These are phyloP conservation scores for Orientallactaga sibirica DNA, from an alignment of 2,797 vertebrate species.

Conservation along the genomic window DNA sequence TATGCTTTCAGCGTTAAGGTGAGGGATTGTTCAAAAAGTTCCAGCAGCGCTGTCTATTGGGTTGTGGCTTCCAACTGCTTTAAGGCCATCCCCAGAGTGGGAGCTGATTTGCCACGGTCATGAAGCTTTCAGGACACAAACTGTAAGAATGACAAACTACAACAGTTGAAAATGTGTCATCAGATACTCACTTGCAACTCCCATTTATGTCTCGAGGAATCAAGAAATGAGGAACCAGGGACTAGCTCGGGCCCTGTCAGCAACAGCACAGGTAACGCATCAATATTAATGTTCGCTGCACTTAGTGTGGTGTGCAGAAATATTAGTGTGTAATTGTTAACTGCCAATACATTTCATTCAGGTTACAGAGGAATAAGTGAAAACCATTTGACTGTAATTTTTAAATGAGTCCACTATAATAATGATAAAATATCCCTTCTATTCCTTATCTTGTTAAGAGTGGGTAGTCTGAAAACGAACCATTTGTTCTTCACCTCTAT, in stretches of 20 bases:
- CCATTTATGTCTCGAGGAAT: constrained; percentile 76
- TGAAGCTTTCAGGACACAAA: constrained; percentile 80
- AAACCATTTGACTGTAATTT: constrained; percentile 73
- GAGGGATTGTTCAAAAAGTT: constrained; percentile 34
- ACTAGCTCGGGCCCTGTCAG: constrained; percentile 70
- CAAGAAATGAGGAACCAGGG: constrained; percentile 78
- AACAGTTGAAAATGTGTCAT: constrained; percentile 79
- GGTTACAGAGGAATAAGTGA: constrained; percentile 72
- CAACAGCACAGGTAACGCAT: constrained; percentile 74
- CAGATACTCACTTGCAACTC: constrained; percentile 79
- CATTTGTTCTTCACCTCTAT: constrained; percentile 37
- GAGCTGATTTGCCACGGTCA: constrained; percentile 71
- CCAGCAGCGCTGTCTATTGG: constrained; percentile 42
- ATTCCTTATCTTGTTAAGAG: constrained; percentile 71
- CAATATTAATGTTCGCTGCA: constrained; percentile 77
- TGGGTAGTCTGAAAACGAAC: constrained; percentile 64
- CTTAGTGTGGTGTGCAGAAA: constrained; percentile 73
- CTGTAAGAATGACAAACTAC: constrained; percentile 78
- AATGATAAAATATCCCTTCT: constrained; percentile 78
- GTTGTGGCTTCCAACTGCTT: constrained; percentile 67
- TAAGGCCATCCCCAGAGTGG: constrained; percentile 71
- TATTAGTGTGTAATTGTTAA: constrained; percentile 78
- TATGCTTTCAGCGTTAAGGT: constrained; percentile 43
- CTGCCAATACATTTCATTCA: constrained; percentile 77
- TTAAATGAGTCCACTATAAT: constrained; percentile 74